Evolutionary conservation across 2,113 vertebrate genomes (phyloP), one percentile per base, ranked within the genome.

Genomic region (Saimiri boliviensis): DNA sequence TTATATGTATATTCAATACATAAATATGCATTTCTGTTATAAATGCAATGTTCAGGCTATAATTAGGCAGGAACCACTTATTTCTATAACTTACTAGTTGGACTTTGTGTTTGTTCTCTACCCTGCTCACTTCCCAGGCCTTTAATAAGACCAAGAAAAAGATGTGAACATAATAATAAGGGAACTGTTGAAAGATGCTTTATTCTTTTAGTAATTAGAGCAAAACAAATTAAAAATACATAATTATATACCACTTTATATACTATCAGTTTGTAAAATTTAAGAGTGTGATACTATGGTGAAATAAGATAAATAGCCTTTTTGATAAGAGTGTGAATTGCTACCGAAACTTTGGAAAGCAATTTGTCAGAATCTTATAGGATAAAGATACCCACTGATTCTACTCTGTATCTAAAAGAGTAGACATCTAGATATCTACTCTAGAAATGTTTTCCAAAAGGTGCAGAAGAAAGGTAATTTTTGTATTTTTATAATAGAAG

Each of bases 1-100:
- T 58, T 10, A 58, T 58, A 58, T 3, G 21, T 58, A 1, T 58
- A 25, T 58, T 23, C 9, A 10, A 25, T 58, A 58, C 25, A 58
- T 25, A 25, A 58, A 0, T 63, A 63, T 63, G 14, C 21, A 70
- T 90, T 79, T 73, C 20, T 80, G 17, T 58, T 93, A 68, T 85
- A 91, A 80, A 79, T 94, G 86, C 35, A 56, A 14, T 68, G 40
- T 90, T 19, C 45, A 91, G 58, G 68, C 40, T 88, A 79, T 66
- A 27, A 14, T 30, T 70, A 60, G 27, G 4, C 30, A 87, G 21
- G 12, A 19, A 49, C 3, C 6, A 90, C 10, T 87, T 74, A 74
- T 42, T 83, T 97, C 71, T 52, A 14, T 54, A 27, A 88, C n/a
- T 71, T 84, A 63, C 10, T 21, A 21, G 12, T n/a, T 93, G 11